These are phyloP conservation scores for Drosophila fuyamai DNA, from an alignment of 1,140 invertebrate species.

Conservation along the genomic window DNA sequence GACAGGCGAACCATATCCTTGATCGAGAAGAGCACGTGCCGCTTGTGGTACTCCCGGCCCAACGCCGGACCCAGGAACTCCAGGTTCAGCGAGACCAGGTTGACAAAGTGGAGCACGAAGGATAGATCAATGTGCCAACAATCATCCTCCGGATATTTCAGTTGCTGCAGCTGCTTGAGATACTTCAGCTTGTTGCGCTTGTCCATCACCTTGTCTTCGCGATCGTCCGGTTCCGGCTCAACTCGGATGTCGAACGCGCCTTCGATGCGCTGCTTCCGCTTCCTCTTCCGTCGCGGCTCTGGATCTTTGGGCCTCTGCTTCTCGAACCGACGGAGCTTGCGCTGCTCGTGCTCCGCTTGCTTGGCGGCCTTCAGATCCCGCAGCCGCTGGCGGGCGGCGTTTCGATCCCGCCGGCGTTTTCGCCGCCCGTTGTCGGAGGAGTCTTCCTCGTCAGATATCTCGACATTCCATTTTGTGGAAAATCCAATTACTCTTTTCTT, in stretches of 20 bases:
- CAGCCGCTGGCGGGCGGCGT: constrained; percentile 50
- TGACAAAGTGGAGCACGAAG: constrained; percentile 63
- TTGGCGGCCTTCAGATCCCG: constrained; percentile 26
- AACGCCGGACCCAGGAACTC: constrained; percentile 66
- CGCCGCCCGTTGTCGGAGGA: neutral
- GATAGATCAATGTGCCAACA: constrained; percentile 69
- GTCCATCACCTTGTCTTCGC: constrained; percentile 47
- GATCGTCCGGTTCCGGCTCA: constrained; percentile 52
- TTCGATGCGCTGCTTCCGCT: constrained; percentile 3
- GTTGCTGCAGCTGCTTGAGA: constrained; percentile 21
- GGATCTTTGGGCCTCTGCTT: neutral
- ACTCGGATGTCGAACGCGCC: constrained; percentile 55
- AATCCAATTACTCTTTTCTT: neutral
- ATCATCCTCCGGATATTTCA: constrained; percentile 57
- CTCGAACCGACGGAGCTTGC: neutral
- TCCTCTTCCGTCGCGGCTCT: constrained; percentile 19
- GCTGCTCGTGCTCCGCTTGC: constrained; percentile 18
- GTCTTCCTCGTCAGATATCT: neutral
- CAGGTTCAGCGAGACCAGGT: constrained; percentile 47
- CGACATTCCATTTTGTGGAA: neutral
- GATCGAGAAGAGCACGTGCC: constrained; percentile 64
- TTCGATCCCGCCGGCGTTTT: constrained; percentile 23
- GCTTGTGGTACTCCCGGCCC: constrained; percentile 52
- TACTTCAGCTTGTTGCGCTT: constrained; percentile 52
- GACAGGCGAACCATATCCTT: constrained; percentile 58